Evolutionary conservation across 1,140 invertebrate species (phyloP).

Genomic region (Achroia grisella): DNA sequence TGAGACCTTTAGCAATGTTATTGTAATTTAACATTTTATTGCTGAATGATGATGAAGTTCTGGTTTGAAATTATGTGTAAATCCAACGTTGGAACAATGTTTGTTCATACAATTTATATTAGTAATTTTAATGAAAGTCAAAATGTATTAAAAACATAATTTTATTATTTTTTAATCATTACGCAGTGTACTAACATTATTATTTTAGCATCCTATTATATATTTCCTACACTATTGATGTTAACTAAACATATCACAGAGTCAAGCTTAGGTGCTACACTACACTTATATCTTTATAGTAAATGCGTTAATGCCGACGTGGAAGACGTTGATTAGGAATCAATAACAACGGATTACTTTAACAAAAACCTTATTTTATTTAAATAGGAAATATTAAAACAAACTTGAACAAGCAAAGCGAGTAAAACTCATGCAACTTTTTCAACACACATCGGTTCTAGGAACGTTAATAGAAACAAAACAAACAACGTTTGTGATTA

Average conservation of each 20-base stretch:
- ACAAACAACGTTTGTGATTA: conserved; percentile 21
- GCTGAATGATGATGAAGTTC: neutral
- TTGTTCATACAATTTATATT: too few species aligned
- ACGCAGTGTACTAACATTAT: neutral
- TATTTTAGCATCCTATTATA: conserved; percentile 17
- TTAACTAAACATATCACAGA: conserved; percentile 58
- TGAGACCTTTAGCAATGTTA: conserved; percentile 6
- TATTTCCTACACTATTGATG: conserved; percentile 25
- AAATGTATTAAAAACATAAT: conserved; percentile 2
- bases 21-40: neutral
- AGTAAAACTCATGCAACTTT: conserved; percentile 34
- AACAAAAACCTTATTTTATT: conserved; percentile 60
- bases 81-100: too few species aligned
- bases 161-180: conserved; percentile 6
- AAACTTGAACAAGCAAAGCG: conserved; percentile 66
- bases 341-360: conserved; percentile 52
- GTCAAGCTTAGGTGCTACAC: conserved; percentile 53
- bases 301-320: conserved; percentile 51
- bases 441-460: conserved; percentile 21
- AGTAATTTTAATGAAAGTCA: neutral
- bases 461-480: conserved; percentile 18
- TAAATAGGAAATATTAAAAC: conserved; percentile 46
- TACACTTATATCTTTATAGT: conserved; percentile 38
- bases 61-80: neutral
- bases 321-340: conserved; percentile 58